These are phyloP conservation scores for Alsophila aescularia DNA, from an alignment of 2,888 invertebrate genomes.

Conservation along the genomic window DNA sequence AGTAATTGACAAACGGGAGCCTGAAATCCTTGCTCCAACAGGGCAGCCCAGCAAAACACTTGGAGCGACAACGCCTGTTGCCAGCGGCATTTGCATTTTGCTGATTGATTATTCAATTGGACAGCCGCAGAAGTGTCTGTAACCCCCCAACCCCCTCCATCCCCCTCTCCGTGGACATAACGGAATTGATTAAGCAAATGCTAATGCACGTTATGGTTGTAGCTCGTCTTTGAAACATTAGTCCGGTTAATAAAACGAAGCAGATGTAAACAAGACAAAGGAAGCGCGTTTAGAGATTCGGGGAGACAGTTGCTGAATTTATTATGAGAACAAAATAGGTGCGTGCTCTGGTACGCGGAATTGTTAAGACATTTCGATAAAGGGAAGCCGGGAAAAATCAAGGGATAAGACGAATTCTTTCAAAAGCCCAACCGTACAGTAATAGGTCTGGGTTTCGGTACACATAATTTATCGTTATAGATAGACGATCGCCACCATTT, in stretches of 20 bases:
- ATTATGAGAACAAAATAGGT: conserved; percentile 27
- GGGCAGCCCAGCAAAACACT: conserved; percentile 42
- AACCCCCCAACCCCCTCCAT: conserved; percentile 32
- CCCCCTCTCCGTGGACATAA: conserved; percentile 47
- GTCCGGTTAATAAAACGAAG: conserved; percentile 21
- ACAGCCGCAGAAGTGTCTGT: conserved; percentile 53
- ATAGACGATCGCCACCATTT: too few relatives aligned
- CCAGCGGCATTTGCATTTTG: conserved; percentile 73
- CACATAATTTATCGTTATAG: too few relatives aligned
- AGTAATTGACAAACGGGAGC: conserved; percentile 25
- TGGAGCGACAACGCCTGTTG: conserved; percentile 63
- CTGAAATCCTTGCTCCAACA: conserved; percentile 23
- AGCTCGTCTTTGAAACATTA: conserved; percentile 43
- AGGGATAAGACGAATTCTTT: conserved; percentile 11
- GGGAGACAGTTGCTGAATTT: conserved; percentile 21
- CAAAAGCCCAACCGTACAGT: neutral
- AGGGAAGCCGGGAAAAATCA: conserved; percentile 11
- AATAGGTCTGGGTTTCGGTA: neutral
- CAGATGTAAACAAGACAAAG: conserved; percentile 28
- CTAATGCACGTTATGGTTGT: conserved; percentile 66
- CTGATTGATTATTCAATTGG: conserved; percentile 82
- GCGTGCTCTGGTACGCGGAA: neutral
- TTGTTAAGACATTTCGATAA: conserved; percentile 15
- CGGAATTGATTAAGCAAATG: conserved; percentile 74
- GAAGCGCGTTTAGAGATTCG: conserved; percentile 12